Base-by-base conservation (phyloP, 2,113 vertebrate species). In the Arenaria interpres region DNA sequence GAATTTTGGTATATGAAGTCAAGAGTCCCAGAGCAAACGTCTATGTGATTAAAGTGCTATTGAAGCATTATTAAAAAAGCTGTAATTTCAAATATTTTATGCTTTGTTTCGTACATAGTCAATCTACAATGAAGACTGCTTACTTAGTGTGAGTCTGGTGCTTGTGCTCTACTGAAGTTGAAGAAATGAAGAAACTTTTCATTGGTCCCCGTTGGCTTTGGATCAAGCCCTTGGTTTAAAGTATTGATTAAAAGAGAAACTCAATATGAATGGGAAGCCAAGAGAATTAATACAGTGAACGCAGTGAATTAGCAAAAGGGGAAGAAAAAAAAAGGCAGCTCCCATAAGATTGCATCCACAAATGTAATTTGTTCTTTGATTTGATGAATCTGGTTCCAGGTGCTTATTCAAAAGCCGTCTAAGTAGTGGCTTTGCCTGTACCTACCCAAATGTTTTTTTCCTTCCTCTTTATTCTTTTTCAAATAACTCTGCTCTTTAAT, bases 231-330 rank as follows among this genome's bases (percentile, higher is more conserved):
- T 88, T 85, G 73, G 62, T 96, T 96, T 76, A 87, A 93, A 89
- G 69, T 96, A 96, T 93, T 89, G 92, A 97, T 96, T 95, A 89
- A 75, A 91, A 78, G 76, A 72, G 94, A 89, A 93, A 90, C 74
- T 94, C 83, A 54, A 45, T 92, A 88, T 90, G 89, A 94, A 93
- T 90, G 57, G 69, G 73, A 96, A 95, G 80, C 56, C 80, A 85
- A 57, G 83, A 89, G 68, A 95, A 95, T 87, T 87, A 93, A 91
- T 87, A 66, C 56, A 82, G 48, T 79, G 68, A 95, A 84, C 72
- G 56, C 2, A 6, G 51, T 57, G 73, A 97, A 96, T 84, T 92
- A 87, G 50, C 30, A 64, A 54, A 71, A 81, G 60, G 17, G 20
- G 48, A 48, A 28, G 9, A 43, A 46, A 23, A 45, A 33, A 68